Evolutionary conservation across 2,797 vertebrate species (phyloP).

Genomic region (Danio kyathit): DNA sequence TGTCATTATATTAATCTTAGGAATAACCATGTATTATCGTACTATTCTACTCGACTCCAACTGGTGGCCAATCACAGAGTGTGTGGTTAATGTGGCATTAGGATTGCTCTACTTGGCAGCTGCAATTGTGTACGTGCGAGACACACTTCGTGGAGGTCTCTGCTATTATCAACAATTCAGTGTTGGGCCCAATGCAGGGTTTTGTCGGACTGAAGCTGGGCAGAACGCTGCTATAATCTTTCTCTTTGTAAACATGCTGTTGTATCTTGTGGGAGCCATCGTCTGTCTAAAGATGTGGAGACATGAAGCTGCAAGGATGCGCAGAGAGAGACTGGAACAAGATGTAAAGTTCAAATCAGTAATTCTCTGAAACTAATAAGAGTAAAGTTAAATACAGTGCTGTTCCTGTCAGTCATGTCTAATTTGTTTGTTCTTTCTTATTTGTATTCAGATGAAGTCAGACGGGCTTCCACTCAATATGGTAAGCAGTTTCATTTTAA

Average conservation of each 20-base stretch:
- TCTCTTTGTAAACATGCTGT: slow-evolving; percentile 85
- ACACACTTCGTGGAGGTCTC: slow-evolving; percentile 91
- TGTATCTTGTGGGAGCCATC: slow-evolving; percentile 86
- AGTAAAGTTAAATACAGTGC: background rate
- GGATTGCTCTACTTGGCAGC: slow-evolving; percentile 87
- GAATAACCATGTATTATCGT: slow-evolving; percentile 94
- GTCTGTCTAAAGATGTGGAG: slow-evolving; percentile 93
- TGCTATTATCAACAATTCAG: slow-evolving; percentile 89
- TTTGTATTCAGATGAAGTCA: slow-evolving; percentile 79
- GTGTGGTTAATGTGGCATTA: slow-evolving; percentile 85
- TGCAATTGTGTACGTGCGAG: slow-evolving; percentile 89
- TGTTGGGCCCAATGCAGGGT: slow-evolving; percentile 83
- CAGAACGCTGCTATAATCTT: slow-evolving; percentile 93
- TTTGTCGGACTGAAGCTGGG: slow-evolving; percentile 92
- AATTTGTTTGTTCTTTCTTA: slow-evolving; percentile 18
- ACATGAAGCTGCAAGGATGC: slow-evolving; percentile 87
- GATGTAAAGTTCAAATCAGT: slow-evolving; percentile 78
- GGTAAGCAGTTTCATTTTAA: slow-evolving; percentile 72
- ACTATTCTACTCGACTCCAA: slow-evolving; percentile 91
- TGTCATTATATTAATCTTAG: slow-evolving; percentile 88
- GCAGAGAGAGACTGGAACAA: slow-evolving; percentile 76
- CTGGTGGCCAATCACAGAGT: slow-evolving; percentile 96
- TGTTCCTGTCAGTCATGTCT: background rate
- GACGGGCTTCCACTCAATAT: slow-evolving; percentile 78
- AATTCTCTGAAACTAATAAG: background rate